Conservation (phyloP, 2,797 vertebrate genomes). For the Spinibarbus caldwelli region DNA sequence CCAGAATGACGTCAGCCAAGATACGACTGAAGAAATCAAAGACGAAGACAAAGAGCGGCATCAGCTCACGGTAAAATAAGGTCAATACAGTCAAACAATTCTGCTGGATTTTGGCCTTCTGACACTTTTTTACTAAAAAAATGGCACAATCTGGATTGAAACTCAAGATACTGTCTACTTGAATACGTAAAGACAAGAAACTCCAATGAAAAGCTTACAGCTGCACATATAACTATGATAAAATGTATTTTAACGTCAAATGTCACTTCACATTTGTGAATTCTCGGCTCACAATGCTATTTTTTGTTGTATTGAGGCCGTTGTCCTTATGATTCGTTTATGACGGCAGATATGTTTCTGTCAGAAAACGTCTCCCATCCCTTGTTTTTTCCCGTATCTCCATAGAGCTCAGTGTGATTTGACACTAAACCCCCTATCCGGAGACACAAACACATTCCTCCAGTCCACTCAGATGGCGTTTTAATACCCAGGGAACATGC, state of each 20-base stretch:
- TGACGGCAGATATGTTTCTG: background rate
- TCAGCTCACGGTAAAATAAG: background rate
- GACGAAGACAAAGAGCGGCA: background rate
- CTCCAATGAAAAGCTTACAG: background rate
- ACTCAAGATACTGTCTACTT: background rate
- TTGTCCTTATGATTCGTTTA: background rate
- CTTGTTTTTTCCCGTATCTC: background rate
- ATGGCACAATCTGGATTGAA: background rate
- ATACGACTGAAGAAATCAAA: slow-evolving; percentile 10
- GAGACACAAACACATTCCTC: slow-evolving; percentile 24
- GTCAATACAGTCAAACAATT: background rate
- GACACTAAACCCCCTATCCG: background rate
- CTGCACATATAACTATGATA: background rate
- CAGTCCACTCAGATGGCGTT: slow-evolving; percentile 26
- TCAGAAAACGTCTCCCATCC: background rate
- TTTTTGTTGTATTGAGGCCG: background rate
- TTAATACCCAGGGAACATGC: slow-evolving; percentile 47
- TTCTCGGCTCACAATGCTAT: too few relatives aligned
- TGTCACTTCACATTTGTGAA: background rate
- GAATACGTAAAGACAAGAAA: background rate
- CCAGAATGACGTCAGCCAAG: slow-evolving; percentile 19
- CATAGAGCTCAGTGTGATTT: background rate
- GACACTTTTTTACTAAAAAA: background rate
- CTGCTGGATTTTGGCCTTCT: background rate
- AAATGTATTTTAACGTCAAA: background rate